Conservation (phyloP, 1,140 invertebrate genomes). For the Phymorhynchus buccinoides region DNA sequence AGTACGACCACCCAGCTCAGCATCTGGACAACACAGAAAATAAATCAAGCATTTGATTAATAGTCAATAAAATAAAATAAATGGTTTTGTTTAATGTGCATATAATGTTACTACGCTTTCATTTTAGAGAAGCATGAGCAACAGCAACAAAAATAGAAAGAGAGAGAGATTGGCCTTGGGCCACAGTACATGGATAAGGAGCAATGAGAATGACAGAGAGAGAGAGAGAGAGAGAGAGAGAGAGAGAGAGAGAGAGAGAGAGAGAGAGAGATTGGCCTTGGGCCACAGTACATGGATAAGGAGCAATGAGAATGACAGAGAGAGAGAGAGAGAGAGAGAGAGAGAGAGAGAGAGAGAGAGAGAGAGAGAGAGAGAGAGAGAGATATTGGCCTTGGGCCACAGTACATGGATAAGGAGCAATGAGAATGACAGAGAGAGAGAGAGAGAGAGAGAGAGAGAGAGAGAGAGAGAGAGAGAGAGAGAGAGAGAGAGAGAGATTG, state of each 20-base stretch:
- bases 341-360: background rate
- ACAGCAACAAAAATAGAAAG: background rate
- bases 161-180: background rate
- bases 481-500: background rate
- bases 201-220: background rate
- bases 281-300: too few species aligned
- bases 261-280: background rate
- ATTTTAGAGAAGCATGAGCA: background rate
- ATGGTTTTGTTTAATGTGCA: background rate
- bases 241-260: background rate
- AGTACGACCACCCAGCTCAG: constrained; percentile 30
- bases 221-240: background rate
- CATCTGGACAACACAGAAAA: background rate
- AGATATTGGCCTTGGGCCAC: too few species aligned
- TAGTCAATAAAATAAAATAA: background rate
- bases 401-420: background rate
- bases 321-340: background rate
- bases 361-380: too few species aligned
- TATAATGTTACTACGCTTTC: background rate
- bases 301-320: background rate
- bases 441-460: constrained; percentile 24
- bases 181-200: too few species aligned
- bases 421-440: background rate
- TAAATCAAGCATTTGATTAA: background rate
- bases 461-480: constrained; percentile 23